A percentile compares a stretch with the other conserved stretches of the same genome.
These are phyloP conservation scores for Sarcophaga variegata DNA, from an alignment of 2,888 invertebrate genomes.

Conservation along the genomic window DNA sequence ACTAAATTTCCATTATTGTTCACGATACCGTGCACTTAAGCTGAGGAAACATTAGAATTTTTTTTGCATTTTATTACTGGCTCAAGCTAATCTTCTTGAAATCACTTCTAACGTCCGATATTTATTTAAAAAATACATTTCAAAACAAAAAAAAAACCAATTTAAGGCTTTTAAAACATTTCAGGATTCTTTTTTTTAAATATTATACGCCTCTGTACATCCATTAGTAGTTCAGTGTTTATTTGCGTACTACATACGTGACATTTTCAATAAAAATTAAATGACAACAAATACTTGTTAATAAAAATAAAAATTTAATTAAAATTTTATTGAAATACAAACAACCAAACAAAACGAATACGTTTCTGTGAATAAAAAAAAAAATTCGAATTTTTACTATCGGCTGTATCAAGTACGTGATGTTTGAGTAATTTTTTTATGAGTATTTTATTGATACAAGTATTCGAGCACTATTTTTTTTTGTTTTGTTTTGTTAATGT, in stretches of 20 bases:
- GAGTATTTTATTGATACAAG: constrained; percentile 12
- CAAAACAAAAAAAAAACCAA: too few species aligned
- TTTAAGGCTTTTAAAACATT: too few species aligned
- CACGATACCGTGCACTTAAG: too few species aligned
- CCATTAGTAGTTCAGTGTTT: constrained; percentile 41
- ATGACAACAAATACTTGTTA: constrained; percentile 52
- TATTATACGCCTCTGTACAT: too few species aligned
- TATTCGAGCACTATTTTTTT: too few species aligned
- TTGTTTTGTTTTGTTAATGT: constrained; percentile 1
- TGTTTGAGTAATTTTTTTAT: constrained; percentile 63
- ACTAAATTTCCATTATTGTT: too few species aligned
- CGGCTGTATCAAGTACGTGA: constrained; percentile 48
- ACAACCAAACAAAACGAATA: not conserved
- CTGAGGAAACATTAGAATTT: too few species aligned
- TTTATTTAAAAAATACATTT: too few species aligned
- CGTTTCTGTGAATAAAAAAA: not conserved
- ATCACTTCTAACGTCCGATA: too few species aligned
- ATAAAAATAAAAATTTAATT: constrained; percentile 65
- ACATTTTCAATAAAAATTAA: constrained; percentile 66
- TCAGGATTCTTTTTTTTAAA: constrained; percentile 12
- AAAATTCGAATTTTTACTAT: not conserved
- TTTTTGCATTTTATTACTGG: too few species aligned
- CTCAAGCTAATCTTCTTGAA: too few species aligned
- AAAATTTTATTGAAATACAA: constrained; percentile 62
- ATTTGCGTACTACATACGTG: constrained; percentile 65